Evolutionary conservation across 2,113 vertebrate species (phyloP), one percentile per base, ranked within the genome.

Genomic region (Plestiodon gilberti): DNA sequence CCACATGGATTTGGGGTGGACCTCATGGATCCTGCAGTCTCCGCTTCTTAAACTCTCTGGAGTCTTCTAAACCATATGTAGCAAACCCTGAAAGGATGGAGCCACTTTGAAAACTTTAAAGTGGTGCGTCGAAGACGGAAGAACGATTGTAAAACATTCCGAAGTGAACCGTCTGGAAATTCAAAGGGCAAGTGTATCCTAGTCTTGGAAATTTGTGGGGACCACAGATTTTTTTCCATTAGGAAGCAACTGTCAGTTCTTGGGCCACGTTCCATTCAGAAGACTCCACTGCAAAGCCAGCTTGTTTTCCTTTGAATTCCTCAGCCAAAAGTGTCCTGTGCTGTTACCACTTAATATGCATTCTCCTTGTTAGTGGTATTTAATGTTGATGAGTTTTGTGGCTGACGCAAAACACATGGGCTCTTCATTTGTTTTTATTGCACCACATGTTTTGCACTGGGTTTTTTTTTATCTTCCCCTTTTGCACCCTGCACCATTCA

Each of bases 381-480:
- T 92, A 93, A 93, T 88, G 89, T 92, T 94, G 94, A 94, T 88
- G 89, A 93, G 88, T 90, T 88, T 93, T 91, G 89, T 88, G 87
- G 55, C 87, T 95, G 93, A 95, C 91, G 85, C 85, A 88, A 95
- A 95, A 93, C 94, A 95, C 88, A 93, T 95, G 94, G 90, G 87
- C 78, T 67, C 48, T 87, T 93, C 91, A 91, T 94, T 94, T 94
- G 94, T 91, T 95, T 94, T 93, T 93, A 91, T 91, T 92, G 81
- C 86, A 88, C 93, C 94, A 95, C 91, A 94, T 95, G 92, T 75
- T 62, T 48, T 33, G 28, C 30, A 6, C 64, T 69, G 64, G 28
- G 35, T 30, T 15, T 9, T 59, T 38, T 23, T 7, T 30, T 15
- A 4, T 59, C 61, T 23, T 7, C 79, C 15, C 38, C 43, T 25